Percentiles rank a stretch among this genome's conserved stretches.
These are phyloP conservation scores for Ligdia adustata DNA, from an alignment of 2,888 invertebrate genomes.

Conservation along the genomic window DNA sequence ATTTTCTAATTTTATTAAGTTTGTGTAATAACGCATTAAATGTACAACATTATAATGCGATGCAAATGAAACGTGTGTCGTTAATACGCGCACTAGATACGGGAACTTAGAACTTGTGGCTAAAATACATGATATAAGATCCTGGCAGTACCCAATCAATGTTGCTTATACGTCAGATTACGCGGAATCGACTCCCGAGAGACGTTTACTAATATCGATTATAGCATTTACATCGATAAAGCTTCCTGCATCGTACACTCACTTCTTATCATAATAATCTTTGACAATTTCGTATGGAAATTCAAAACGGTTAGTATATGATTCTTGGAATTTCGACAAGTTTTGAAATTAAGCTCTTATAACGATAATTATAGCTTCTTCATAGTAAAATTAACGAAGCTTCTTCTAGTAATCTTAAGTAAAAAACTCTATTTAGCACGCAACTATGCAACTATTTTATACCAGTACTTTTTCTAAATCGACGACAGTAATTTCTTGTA, in stretches of 20 bases:
- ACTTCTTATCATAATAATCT: slow-evolving; percentile 53
- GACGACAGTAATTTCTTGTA: not conserved
- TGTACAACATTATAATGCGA: slow-evolving; percentile 62
- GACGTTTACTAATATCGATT: slow-evolving; percentile 71
- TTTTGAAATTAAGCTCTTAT: slow-evolving; percentile 30
- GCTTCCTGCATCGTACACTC: slow-evolving; percentile 57
- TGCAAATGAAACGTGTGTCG: slow-evolving; percentile 67
- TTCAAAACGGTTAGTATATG: slow-evolving; percentile 49
- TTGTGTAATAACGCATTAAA: slow-evolving; percentile 65
- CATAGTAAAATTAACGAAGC: slow-evolving; percentile 17
- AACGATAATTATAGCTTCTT: slow-evolving; percentile 29
- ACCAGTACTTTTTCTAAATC: slow-evolving; percentile 2
- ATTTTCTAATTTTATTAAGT: slow-evolving; percentile 70
- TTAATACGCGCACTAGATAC: slow-evolving; percentile 48
- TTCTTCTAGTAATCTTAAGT: slow-evolving; percentile 9
- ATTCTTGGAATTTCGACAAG: slow-evolving; percentile 52
- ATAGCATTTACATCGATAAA: slow-evolving; percentile 67
- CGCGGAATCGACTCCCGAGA: slow-evolving; percentile 67
- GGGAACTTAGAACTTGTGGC: slow-evolving; percentile 52
- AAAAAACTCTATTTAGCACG: slow-evolving; percentile 7
- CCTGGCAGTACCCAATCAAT: slow-evolving; percentile 65
- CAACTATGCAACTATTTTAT: slow-evolving; percentile 15
- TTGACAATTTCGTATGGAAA: slow-evolving; percentile 71
- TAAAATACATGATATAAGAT: slow-evolving; percentile 58
- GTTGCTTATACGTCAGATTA: slow-evolving; percentile 65